Base-by-base conservation (phyloP, 2,113 vertebrate species). In the Tor tambroides region DNA sequence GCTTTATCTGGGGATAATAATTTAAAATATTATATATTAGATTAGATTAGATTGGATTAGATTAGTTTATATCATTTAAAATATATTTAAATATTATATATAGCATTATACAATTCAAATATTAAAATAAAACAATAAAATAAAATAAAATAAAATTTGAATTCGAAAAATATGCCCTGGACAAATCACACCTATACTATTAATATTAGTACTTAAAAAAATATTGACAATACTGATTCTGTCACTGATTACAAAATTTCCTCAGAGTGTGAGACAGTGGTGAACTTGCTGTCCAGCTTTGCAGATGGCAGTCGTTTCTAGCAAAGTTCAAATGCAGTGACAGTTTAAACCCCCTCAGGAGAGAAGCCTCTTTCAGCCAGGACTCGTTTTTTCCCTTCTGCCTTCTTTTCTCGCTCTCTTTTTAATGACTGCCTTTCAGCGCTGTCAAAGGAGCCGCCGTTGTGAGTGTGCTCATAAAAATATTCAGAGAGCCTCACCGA, bases 401-500 rank as follows among this genome's bases (percentile, higher is more conserved):
- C 80, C 80, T 83, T 49, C 41, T 83, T 83, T 83, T 71, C 80
- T 65, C n/a, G 79, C 79, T 81, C 79, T 83, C 26, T 46, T 83
- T 83, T 83, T 83, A 83, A 83, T 83, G 83, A 83, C 83, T 86
- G 72, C 51, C 83, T 91, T 75, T 76, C 80, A 89, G 84, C 89
- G 87, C 90, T 89, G 72, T 84, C 88, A 84, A 80, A 87, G 54
- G 59, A 81, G 83, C 77, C 74, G 79, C 74, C 51, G 2, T 69
- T 63, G 28, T 35, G 80, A 83, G 80, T 23, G 19, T 26, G 26
- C 63, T 71, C 80, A 71, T 83, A 87, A 87, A 89, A 89, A 83
- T 85, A 89, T 87, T 87, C 85, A 89, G 87, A 89, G 84, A 80
- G 80, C 77, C 76, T 88, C 56, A 14, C 78, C 87, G 85, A 63